Base-by-base conservation (phyloP, 2,888 invertebrate species). In the Limnephilus lunatus region DNA sequence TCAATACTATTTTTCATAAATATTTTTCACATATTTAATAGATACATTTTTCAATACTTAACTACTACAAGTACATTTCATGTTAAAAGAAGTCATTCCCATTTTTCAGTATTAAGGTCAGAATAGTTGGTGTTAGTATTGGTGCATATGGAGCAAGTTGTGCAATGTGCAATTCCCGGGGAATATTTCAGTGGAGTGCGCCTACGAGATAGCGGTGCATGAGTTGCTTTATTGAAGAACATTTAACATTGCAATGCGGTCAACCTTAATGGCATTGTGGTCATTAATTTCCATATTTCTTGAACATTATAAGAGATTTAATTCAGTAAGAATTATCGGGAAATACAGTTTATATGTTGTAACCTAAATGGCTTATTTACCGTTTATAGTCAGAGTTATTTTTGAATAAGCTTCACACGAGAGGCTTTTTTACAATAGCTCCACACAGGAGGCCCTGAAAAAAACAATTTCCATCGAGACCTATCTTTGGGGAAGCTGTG, bases 181-280 rank as follows among this genome's bases (percentile, higher is more conserved):
- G 44, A 44, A 86, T 86, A 30, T 68, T 44, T 86, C 86, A 9
- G 86, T n/a, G 44, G 85, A 39, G 86, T 86, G 86, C 44, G 86
- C 86, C 86, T 86, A 86, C 44, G 86, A 86, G 86, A 86, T 86
- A 44, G 86, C 86, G 44, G 44, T 48, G 86, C 86, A 86, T 86
- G 48, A 86, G 48, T n/a, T 44, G 48, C 9, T 25, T 68, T 68
- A 68, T 68, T 68, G 68, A 25, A 68, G 68, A 68, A 25, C 68
- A 68, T 68, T 25, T 68, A 68, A 53, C 53, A 53, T 53, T 53
- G 53, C 19, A 53, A 68, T n/a, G 68, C 68, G 68, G 68, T 68
- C 68, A 68, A 25, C 68, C n/a, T 68, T 68, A 25, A 68, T 68
- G 25, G 68, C 19, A 25, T 68, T 25, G 25, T 68, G 53, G 53